These are phyloP conservation scores for Pangasianodon gigas DNA, from an alignment of 2,113 vertebrate species.

Conservation along the genomic window DNA sequence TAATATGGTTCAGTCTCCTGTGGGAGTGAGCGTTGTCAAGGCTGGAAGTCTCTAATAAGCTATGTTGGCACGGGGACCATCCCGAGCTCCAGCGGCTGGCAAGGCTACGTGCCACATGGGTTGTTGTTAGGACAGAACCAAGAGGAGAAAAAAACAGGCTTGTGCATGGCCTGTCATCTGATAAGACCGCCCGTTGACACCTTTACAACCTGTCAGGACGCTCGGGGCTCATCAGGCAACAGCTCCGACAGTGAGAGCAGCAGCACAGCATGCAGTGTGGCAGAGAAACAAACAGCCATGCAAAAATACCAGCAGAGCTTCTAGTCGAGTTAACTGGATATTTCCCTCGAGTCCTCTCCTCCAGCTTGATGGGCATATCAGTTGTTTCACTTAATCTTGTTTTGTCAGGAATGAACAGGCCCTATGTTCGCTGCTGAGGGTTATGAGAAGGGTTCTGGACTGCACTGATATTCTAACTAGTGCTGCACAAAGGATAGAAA, in stretches of 20 bases:
- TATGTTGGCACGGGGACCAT: slow-evolving; percentile 31
- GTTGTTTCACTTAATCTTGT: slow-evolving; percentile 28
- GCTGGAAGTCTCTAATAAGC: slow-evolving; percentile 42
- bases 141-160: slow-evolving; percentile 1
- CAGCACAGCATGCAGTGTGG: slow-evolving; percentile 38
- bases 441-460: neutral
- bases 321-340: slow-evolving; percentile 29
- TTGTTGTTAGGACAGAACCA: slow-evolving; percentile 30
- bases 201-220: slow-evolving; percentile 29
- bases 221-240: slow-evolving; percentile 31
- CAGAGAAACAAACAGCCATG: slow-evolving; percentile 14
- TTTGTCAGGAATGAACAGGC: slow-evolving; percentile 36
- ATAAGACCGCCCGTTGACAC: slow-evolving; percentile 33
- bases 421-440: neutral
- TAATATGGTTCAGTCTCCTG: slow-evolving; percentile 40
- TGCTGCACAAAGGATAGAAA: neutral
- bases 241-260: slow-evolving; percentile 2
- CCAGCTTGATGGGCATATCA: slow-evolving; percentile 28
- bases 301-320: slow-evolving; percentile 37
- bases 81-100: slow-evolving; percentile 20
- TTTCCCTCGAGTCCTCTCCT: slow-evolving; percentile 45
- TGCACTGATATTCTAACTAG: neutral
- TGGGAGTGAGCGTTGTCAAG: slow-evolving; percentile 16
- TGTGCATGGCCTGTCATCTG: slow-evolving; percentile 8
- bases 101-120: neutral